Evolutionary conservation across 2,888 invertebrate genomes (phyloP).

Genomic region (Latheticus oryzae): DNA sequence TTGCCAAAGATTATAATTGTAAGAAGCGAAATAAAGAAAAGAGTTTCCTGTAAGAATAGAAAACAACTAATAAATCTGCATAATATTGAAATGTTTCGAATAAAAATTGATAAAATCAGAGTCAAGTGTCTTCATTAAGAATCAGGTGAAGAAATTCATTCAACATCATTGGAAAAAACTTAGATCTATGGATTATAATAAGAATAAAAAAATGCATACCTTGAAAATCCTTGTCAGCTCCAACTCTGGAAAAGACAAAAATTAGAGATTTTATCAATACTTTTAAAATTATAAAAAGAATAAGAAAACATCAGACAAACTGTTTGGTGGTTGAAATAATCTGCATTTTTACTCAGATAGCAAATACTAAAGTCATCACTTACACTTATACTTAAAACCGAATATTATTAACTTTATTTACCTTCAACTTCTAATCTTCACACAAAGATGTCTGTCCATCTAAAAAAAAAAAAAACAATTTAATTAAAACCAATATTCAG

Average conservation of each 20-base stretch:
- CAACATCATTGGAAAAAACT: constrained; percentile 25
- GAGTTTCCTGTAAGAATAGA: constrained; percentile 1
- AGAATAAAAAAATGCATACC: no score
- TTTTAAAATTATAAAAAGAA: no score
- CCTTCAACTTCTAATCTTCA: no score
- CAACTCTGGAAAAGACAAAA: no score
- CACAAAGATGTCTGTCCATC: no score
- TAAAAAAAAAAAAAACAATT: no score
- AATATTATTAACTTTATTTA: no score
- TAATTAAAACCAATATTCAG: no score
- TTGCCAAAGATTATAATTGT: constrained; percentile 66
- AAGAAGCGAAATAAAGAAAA: constrained; percentile 30
- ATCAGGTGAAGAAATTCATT: constrained; percentile 45
- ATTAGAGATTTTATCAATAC: no score
- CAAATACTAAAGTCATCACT: constrained; percentile 41
- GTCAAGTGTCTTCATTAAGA: constrained; percentile 36
- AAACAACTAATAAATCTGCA: background rate
- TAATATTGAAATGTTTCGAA: no score
- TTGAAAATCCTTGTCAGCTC: constrained; percentile 1
- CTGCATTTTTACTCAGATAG: constrained; percentile 35
- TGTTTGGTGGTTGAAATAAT: constrained; percentile 35
- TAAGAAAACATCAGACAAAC: constrained; percentile 9
- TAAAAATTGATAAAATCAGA: constrained; percentile 19
- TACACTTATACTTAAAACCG: background rate
- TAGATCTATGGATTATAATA: constrained; percentile 2